phyloP scores from a whole-genome alignment of 2,888 invertebrate genomes.

The Eustalomyia histrio region DNA sequence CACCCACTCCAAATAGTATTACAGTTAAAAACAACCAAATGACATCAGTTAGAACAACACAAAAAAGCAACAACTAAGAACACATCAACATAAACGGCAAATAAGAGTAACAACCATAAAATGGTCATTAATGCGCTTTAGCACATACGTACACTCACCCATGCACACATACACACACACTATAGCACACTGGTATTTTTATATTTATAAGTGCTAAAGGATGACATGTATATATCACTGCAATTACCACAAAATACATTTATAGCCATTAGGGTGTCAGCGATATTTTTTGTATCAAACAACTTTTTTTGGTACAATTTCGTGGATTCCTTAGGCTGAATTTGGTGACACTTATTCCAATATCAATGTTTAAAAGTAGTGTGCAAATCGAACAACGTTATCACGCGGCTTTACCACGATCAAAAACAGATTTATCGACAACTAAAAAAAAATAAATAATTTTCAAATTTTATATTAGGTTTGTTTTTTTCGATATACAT shows the following conservation, averaged over 20 bases:
- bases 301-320: too few species aligned
- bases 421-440: too few species aligned
- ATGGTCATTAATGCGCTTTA: conserved; percentile 53
- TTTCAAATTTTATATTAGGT: too few species aligned
- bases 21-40: conserved; percentile 39
- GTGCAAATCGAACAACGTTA: too few species aligned
- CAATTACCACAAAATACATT: conserved; percentile 45
- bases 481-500: too few species aligned
- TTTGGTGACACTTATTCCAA: too few species aligned
- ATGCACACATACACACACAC: neutral
- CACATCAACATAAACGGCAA: conserved; percentile 18
- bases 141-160: conserved; percentile 11
- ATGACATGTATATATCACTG: conserved; percentile 1
- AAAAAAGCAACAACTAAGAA: neutral
- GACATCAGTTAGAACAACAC: conserved; percentile 50
- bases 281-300: too few species aligned
- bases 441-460: too few species aligned
- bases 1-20: conserved; percentile 36
- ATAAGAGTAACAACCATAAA: conserved; percentile 47
- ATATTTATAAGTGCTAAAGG: conserved; percentile 4
- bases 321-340: too few species aligned
- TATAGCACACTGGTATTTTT: neutral
- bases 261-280: too few species aligned
- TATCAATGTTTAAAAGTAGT: too few species aligned
- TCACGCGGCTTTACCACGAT: too few species aligned